Conservation (phyloP, 2,888 invertebrate genomes). For the Melanargia galathea region DNA sequence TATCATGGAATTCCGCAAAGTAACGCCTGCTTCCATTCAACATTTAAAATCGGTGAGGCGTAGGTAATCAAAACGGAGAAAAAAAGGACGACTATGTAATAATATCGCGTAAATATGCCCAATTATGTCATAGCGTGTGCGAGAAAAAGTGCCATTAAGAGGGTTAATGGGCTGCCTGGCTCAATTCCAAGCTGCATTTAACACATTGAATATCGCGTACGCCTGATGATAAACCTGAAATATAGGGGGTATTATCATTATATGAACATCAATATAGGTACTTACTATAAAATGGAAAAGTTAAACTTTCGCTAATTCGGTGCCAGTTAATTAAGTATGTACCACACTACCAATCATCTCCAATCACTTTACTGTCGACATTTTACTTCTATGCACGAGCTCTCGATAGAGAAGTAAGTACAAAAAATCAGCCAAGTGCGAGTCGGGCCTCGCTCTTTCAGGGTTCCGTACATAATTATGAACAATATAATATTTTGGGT, state of each 20-base stretch:
- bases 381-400: too few relatives aligned
- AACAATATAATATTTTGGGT: too few relatives aligned
- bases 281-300: not conserved
- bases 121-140: constrained; percentile 17
- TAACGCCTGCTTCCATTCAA: too few relatives aligned
- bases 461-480: too few relatives aligned
- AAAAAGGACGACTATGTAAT: not conserved
- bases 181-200: constrained; percentile 42
- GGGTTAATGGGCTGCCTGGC: constrained; percentile 14
- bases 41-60: too few relatives aligned
- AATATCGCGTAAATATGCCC: not conserved
- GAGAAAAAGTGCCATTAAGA: constrained; percentile 17
- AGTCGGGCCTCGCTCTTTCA: too few relatives aligned
- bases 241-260: constrained; percentile 6
- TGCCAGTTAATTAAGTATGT: not conserved
- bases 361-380: too few relatives aligned
- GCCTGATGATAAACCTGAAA: constrained; percentile 45
- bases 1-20: too few relatives aligned
- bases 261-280: constrained; percentile 8
- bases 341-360: not conserved
- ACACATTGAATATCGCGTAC: constrained; percentile 44
- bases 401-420: too few relatives aligned
- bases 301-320: not conserved
- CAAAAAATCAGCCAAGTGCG: too few relatives aligned
- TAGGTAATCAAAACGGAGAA: too few relatives aligned